A percentile compares a stretch with the other conserved stretches of the same genome.
These are phyloP conservation scores for Anser brachyrhynchus DNA, from an alignment of 2,113 vertebrate species.

Conservation along the genomic window DNA sequence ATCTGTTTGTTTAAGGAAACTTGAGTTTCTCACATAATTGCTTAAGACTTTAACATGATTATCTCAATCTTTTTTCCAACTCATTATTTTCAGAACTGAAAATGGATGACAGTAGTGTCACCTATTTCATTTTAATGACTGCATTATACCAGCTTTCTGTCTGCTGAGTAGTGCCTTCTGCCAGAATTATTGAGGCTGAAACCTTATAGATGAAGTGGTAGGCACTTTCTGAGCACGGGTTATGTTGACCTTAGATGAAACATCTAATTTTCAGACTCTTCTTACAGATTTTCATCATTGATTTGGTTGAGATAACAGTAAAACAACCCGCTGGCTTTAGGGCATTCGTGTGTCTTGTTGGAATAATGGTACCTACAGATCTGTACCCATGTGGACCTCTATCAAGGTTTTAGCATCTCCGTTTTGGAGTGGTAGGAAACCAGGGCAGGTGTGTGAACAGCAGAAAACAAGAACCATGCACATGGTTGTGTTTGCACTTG, in stretches of 20 bases:
- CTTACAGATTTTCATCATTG: not conserved
- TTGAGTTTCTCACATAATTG: not conserved
- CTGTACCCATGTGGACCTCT: not conserved
- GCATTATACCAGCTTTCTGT: not conserved
- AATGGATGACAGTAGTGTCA: not conserved
- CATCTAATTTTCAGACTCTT: not conserved
- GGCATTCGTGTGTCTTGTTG: not conserved
- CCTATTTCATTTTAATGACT: not conserved
- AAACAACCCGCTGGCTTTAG: not conserved
- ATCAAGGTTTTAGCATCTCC: not conserved
- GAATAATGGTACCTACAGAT: not conserved
- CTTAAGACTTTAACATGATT: not conserved
- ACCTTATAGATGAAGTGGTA: not conserved
- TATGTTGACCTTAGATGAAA: not conserved
- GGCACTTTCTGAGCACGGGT: not conserved
- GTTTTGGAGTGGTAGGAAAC: not conserved
- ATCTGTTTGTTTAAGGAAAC: not conserved
- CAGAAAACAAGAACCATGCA: fast-evolving
- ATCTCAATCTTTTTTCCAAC: not conserved
- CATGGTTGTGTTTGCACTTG: fast-evolving
- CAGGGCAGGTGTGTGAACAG: not conserved
- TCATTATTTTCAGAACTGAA: not conserved
- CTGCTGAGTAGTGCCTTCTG: not conserved
- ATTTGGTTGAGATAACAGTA: not conserved
- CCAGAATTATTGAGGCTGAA: not conserved